Conservation (phyloP, 2,888 invertebrate species). For the Geophilus truncorum region DNA sequence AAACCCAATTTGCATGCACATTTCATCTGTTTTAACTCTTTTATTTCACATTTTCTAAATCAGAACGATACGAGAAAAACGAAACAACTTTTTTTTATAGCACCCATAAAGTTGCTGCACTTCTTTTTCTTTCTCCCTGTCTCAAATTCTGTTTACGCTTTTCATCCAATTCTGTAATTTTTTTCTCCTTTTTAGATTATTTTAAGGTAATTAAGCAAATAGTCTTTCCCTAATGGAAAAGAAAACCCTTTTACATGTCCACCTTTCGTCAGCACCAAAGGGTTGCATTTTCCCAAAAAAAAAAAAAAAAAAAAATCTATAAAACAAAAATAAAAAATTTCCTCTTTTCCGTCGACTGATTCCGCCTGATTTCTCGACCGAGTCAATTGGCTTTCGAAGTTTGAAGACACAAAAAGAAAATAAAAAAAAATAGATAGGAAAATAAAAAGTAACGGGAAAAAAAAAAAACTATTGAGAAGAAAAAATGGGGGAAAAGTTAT, state of each 20-base stretch:
- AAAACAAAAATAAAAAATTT: neutral
- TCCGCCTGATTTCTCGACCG: neutral
- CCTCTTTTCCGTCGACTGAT: neutral
- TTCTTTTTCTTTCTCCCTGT: neutral
- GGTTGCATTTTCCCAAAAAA: neutral
- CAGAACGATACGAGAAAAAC: neutral
- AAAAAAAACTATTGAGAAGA: neutral
- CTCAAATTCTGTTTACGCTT: neutral
- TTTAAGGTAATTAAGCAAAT: conserved; percentile 15
- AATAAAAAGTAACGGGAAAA: neutral
- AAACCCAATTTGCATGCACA: neutral
- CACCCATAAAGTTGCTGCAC: neutral
- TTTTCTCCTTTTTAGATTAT: neutral
- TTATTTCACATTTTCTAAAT: neutral
- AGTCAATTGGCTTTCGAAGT: neutral
- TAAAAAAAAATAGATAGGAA: neutral
- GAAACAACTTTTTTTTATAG: neutral
- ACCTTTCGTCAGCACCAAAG: neutral
- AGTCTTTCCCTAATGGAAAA: neutral
- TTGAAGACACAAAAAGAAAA: neutral
- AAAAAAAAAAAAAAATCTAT: neutral
- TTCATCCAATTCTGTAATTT: neutral
- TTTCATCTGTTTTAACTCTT: neutral
- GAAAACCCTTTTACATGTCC: neutral
- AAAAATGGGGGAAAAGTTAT: neutral